A percentile compares a stretch with the other conserved stretches of the same genome.
These are phyloP conservation scores for Bubo blakistoni DNA, from an alignment of 2,113 vertebrate species.

Conservation along the genomic window DNA sequence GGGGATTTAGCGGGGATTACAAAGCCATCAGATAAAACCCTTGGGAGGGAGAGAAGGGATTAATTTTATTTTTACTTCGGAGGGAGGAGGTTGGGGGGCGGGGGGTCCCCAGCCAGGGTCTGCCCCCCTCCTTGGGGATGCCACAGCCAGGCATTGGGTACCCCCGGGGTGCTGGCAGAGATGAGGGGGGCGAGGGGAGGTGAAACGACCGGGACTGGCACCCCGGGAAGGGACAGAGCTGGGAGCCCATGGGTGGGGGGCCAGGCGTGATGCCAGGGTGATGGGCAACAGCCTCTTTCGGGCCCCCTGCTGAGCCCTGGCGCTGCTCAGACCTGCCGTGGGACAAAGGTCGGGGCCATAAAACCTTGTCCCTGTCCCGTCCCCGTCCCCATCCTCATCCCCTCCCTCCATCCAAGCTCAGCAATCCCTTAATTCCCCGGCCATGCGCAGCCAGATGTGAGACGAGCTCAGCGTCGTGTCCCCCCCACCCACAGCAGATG, in stretches of 20 bases:
- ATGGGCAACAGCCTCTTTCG: background rate
- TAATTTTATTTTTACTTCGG: constrained; percentile 77
- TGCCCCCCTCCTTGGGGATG: background rate
- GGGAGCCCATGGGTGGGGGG: rapidly evolving
- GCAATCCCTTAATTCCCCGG: background rate
- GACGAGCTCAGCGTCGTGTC: background rate
- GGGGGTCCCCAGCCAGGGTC: background rate
- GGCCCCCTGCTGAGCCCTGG: too few species aligned
- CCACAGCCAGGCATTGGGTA: background rate
- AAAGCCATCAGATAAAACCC: constrained; percentile 49
- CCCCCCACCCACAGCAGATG: background rate
- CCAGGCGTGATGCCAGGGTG: rapidly evolving
- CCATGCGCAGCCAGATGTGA: background rate
- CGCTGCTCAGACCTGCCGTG: rapidly evolving
- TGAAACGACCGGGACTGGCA: rapidly evolving
- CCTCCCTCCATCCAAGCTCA: background rate
- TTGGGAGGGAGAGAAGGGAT: constrained; percentile 52
- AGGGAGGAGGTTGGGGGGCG: background rate
- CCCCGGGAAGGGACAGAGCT: background rate
- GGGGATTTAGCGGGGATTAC: constrained; percentile 72
- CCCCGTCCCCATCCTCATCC: rapidly evolving
- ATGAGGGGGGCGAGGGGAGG: too few species aligned
- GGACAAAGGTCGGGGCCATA: background rate
- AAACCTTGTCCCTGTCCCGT: background rate
- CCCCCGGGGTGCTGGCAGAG: background rate